Conservation (phyloP, 2,797 vertebrate species). For the Antrozous pallidus region DNA sequence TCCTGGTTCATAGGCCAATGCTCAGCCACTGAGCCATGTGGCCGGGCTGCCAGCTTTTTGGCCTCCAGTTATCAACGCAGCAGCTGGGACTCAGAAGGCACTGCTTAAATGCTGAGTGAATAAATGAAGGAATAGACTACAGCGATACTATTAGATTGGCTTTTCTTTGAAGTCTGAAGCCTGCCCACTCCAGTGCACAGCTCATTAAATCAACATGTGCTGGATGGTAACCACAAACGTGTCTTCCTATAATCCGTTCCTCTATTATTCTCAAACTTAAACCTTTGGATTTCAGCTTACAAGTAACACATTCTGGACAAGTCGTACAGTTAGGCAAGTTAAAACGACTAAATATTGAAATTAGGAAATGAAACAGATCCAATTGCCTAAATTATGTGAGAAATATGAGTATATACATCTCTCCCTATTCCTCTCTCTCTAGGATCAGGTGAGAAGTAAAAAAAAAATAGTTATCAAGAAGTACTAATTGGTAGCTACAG, state of each 20-base stretch:
- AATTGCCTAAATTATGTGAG: neutral
- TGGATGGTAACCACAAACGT: too few relatives aligned
- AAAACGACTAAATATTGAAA: neutral
- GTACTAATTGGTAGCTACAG: neutral
- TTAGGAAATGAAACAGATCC: neutral
- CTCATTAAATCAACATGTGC: too few relatives aligned
- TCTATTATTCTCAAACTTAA: neutral
- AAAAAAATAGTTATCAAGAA: neutral
- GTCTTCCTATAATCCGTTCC: neutral
- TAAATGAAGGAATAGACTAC: neutral
- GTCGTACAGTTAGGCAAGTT: neutral
- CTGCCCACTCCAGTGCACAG: too few relatives aligned
- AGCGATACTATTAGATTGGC: neutral
- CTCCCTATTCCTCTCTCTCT: neutral
- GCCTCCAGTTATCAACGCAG: neutral
- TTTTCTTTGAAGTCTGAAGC: neutral
- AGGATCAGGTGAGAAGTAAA: neutral
- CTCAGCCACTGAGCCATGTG: too few relatives aligned
- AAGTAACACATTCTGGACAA: neutral
- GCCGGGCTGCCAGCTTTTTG: neutral
- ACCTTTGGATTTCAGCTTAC: neutral
- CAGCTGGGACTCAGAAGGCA: neutral
- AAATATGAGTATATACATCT: neutral
- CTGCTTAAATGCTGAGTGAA: neutral
- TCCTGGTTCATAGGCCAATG: too few relatives aligned